Base-by-base conservation (phyloP, 2,888 invertebrate genomes). In the Pyrocoelia pectoralis region DNA sequence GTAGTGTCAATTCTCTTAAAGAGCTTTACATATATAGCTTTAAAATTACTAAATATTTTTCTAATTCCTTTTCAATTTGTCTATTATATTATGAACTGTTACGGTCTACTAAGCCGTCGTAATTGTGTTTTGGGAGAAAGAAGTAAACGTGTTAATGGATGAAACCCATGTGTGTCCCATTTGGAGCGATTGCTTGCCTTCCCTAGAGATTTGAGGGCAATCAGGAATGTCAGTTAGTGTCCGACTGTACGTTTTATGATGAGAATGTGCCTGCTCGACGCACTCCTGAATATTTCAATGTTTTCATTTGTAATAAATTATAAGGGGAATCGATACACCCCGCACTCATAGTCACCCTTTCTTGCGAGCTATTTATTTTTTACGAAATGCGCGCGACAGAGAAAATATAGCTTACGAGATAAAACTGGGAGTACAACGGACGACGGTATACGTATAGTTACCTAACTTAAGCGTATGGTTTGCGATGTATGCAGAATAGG, bases 291-390 rank as follows among this genome's bases (percentile, higher is more conserved):
- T 72, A 73, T 71, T 72, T 73, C 71, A 72, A 72, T 72, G 72
- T 70, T 72, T 71, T 72, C 72, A 71, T 71, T 72, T 71, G 72
- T 71, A 69, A 71, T 73, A 73, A 73, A 73, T 73, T 72, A 72
- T 69, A n/a, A 69, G 66, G 55, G 61, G 65, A 57, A 68, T 68
- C 64, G 64, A 68, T 65, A 61, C 51, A 61, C 51, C 54, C 19
- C 50, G 40, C 41, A 61, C 40, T 54, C 51, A 28, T 38, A 53
- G 59, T 58, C 57, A 29, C 57, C 64, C 54, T 63, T 53, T 51
- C 46, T 28, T 51, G 50, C 24, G 52, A 56, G 61, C 63, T 55
- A 58, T 61, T 65, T 61, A 65, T 65, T 60, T 65, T 61, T 59
- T 56, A 56, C 50, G 43, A 61, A 65, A 53, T 52, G 41, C 53